Conservation (phyloP, 1,140 invertebrate species). For the Anthonomus grandis region DNA sequence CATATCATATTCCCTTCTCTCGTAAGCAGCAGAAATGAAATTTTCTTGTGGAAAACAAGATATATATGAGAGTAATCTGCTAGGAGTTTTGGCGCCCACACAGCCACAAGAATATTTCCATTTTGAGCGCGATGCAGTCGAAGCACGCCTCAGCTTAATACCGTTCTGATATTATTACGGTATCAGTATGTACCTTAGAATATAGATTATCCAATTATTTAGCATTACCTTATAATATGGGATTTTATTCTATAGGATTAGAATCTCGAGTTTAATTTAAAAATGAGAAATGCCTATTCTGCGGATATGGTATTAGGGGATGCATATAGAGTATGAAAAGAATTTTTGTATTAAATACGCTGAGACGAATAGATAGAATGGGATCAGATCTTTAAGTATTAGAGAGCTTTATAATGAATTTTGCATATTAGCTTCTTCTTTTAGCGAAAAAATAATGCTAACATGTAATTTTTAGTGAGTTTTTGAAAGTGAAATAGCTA, state of each 20-base stretch:
- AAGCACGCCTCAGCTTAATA: constrained; percentile 42
- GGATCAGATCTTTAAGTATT: too few relatives aligned
- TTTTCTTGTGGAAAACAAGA: constrained; percentile 19
- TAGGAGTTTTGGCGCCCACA: constrained; percentile 14
- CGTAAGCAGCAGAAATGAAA: constrained; percentile 24
- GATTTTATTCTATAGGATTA: constrained; percentile 26
- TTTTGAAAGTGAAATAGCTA: too few relatives aligned
- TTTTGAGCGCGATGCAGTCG: constrained; percentile 30
- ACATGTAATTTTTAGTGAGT: too few relatives aligned
- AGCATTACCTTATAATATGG: constrained; percentile 27
- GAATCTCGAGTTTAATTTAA: neutral
- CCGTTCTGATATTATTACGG: constrained; percentile 48
- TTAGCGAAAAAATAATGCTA: too few relatives aligned
- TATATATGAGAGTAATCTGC: constrained; percentile 19
- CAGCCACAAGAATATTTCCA: constrained; percentile 25
- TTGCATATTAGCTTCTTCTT: too few relatives aligned
- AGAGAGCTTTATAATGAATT: too few relatives aligned
- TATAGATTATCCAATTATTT: constrained; percentile 45
- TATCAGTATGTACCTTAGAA: constrained; percentile 43
- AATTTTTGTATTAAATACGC: too few relatives aligned
- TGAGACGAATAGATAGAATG: too few relatives aligned
- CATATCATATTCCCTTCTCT: too few relatives aligned
- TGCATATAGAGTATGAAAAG: too few relatives aligned
- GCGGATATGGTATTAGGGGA: too few relatives aligned
- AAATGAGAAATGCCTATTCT: neutral